Evolutionary conservation across 2,797 vertebrate species (phyloP).

Genomic region (Tadarida brasiliensis): DNA sequence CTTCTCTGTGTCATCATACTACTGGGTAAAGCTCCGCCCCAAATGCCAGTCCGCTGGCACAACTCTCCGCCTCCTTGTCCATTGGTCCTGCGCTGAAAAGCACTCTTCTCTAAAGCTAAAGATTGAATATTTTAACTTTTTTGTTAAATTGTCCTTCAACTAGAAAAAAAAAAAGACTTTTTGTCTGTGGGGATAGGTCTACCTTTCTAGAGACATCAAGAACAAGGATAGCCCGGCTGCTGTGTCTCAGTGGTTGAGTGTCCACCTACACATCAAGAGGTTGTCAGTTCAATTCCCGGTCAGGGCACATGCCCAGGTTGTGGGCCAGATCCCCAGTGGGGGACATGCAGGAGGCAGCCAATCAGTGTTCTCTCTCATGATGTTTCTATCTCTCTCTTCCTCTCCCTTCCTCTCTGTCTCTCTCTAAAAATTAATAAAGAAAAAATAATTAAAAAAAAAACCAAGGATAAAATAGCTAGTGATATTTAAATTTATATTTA

Average conservation of each 20-base stretch:
- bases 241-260: too few species aligned
- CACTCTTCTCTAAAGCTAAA: neutral
- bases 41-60: rapidly evolving
- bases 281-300: too few species aligned
- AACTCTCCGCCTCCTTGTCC: rapidly evolving
- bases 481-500: neutral
- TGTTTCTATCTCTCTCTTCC: too few species aligned
- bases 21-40: slow-evolving; percentile 89
- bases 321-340: too few species aligned
- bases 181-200: neutral
- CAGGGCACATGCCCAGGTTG: too few species aligned
- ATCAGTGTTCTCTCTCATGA: too few species aligned
- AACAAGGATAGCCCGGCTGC: neutral
- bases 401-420: too few species aligned
- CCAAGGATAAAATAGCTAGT: neutral
- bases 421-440: too few species aligned
- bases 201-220: neutral
- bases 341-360: too few species aligned
- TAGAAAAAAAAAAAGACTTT: neutral
- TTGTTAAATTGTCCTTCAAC: neutral
- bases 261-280: too few species aligned
- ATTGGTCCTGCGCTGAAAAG: rapidly evolving
- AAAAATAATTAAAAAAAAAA: too few species aligned
- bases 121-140: neutral
- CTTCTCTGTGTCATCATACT: slow-evolving; percentile 96